These are phyloP conservation scores for Cantharis rustica DNA, from an alignment of 2,888 invertebrate genomes.

Conservation along the genomic window DNA sequence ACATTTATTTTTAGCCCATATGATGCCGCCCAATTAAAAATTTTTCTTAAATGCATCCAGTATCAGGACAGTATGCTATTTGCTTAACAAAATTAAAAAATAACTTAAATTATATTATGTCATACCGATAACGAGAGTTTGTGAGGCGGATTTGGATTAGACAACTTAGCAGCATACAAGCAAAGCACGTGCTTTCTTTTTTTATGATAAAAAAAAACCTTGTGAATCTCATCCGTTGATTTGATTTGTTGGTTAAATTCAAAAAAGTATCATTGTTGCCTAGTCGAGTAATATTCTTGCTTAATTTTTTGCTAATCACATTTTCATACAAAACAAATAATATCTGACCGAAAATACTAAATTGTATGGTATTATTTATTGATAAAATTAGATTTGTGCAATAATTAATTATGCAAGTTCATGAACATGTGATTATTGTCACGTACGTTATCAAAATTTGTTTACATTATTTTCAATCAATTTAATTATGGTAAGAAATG, in stretches of 20 bases:
- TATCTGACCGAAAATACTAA: background rate
- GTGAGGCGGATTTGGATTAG: too few species aligned
- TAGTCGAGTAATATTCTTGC: background rate
- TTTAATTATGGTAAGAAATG: background rate
- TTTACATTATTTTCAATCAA: background rate
- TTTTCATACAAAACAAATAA: background rate
- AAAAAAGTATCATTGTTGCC: background rate
- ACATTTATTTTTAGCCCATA: too few species aligned
- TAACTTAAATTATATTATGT: too few species aligned
- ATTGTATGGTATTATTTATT: background rate
- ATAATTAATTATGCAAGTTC: slow-evolving; percentile 17
- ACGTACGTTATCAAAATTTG: slow-evolving; percentile 40
- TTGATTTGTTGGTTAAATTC: too few species aligned
- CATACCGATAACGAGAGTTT: too few species aligned
- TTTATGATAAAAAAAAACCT: background rate
- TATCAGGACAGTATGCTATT: too few species aligned
- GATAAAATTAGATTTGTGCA: background rate
- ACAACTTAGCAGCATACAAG: too few species aligned
- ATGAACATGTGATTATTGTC: slow-evolving; percentile 41
- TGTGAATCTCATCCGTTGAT: background rate
- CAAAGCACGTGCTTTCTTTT: too few species aligned
- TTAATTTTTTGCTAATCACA: background rate
- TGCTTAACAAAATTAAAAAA: too few species aligned
- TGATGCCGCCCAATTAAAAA: too few species aligned
- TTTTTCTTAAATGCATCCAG: too few species aligned